A percentile compares a stretch with the other conserved stretches of the same genome.
Evolutionary conservation across 1,140 invertebrate genomes (phyloP).

Genomic region (Pseudomyrmex cubaensis): DNA sequence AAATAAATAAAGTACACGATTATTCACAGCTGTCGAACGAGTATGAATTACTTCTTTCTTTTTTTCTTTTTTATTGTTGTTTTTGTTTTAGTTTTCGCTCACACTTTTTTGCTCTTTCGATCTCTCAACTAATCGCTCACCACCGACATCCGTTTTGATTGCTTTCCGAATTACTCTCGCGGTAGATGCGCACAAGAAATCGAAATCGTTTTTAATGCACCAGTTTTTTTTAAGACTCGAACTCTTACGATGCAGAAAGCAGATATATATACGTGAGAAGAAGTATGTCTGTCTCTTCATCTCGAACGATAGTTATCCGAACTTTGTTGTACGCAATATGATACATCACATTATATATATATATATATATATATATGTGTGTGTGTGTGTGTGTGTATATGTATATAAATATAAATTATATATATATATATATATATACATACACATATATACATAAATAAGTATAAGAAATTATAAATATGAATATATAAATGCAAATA

Average conservation of each 20-base stretch:
- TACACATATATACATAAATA: conserved; percentile 28
- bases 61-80: conserved; percentile 1
- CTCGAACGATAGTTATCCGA: conserved; percentile 18
- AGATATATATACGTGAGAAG: conserved; percentile 14
- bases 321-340: conserved; percentile 9
- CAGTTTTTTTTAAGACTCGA: background rate
- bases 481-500: conserved; percentile 39
- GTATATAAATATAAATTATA: background rate
- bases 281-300: conserved; percentile 1
- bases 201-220: background rate
- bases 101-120: conserved; percentile 4
- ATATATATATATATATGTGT: background rate
- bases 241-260: background rate
- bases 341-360: conserved; percentile 21
- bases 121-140: conserved; percentile 3
- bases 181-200: conserved; percentile 13
- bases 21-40: conserved; percentile 59
- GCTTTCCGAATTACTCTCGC: background rate
- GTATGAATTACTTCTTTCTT: conserved; percentile 30
- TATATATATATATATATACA: conserved; percentile 42
- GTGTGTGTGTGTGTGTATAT: background rate
- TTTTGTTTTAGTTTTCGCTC: conserved; percentile 15
- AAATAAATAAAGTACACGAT: conserved; percentile 73
- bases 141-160: background rate
- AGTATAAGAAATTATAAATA: conserved; percentile 24